Evolutionary conservation across 2,113 vertebrate genomes (phyloP).

Genomic region (Callocephalon fimbriatum): DNA sequence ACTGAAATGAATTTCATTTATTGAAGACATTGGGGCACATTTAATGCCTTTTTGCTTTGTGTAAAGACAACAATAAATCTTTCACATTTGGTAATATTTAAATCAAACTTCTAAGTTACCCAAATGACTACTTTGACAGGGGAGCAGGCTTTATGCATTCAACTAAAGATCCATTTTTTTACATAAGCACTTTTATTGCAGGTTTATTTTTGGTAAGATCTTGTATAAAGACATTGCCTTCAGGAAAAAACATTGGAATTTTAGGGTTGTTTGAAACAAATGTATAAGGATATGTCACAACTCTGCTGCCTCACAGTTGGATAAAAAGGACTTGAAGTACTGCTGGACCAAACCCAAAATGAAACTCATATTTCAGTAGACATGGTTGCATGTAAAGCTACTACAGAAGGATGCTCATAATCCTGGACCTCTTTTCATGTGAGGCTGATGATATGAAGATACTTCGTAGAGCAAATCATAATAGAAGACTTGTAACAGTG

Average conservation of each 20-base stretch:
- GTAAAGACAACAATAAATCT: background rate
- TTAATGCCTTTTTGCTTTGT: conserved; percentile 5
- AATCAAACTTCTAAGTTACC: background rate
- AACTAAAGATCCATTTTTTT: background rate
- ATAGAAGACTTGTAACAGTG: background rate
- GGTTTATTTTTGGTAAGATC: background rate
- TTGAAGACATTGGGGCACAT: background rate
- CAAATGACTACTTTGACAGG: background rate
- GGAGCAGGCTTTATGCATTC: background rate
- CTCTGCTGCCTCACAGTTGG: background rate
- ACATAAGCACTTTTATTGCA: background rate
- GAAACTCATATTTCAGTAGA: background rate
- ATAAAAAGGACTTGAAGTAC: background rate
- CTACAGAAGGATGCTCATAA: background rate
- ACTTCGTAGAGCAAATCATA: background rate
- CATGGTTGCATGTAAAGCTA: background rate
- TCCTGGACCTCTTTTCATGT: background rate
- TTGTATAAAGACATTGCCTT: background rate
- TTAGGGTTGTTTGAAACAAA: background rate
- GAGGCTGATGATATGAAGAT: background rate
- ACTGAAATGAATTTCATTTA: conserved; percentile 1
- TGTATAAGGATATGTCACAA: background rate
- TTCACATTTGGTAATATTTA: background rate
- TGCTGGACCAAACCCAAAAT: background rate
- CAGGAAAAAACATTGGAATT: background rate